Evolutionary conservation across 1,140 invertebrate species (phyloP).

Genomic region (Coenobita brevimanus): DNA sequence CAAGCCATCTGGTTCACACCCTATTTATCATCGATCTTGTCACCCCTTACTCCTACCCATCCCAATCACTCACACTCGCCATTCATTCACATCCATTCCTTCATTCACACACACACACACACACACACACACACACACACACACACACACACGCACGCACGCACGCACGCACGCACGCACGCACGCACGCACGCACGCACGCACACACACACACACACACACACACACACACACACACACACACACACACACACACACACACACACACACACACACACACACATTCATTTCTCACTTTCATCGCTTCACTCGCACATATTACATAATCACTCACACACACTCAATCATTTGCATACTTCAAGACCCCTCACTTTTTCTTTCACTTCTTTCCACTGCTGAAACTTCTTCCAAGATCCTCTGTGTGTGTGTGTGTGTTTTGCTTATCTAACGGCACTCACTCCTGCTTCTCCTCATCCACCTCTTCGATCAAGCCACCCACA

Average conservation of each 20-base stretch:
- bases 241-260: background rate
- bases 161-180: background rate
- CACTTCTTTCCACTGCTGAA: no score
- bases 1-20: background rate
- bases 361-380: no score
- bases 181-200: background rate
- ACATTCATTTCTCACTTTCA: no score
- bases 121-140: slow-evolving; percentile 19
- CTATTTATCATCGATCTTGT: background rate
- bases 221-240: slow-evolving; percentile 16
- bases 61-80: no score
- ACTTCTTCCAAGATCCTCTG: no score
- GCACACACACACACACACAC: background rate
- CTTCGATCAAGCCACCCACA: no score
- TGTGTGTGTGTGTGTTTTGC: no score
- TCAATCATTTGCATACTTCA: no score
- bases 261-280: background rate
- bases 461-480: no score
- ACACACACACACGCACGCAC: slow-evolving; percentile 3
- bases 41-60: background rate
- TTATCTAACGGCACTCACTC: no score
- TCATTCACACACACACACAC: background rate
- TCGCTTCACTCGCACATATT: no score
- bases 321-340: no score
- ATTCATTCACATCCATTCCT: background rate